phyloP scores from a whole-genome alignment of 2,797 vertebrate genomes.

The Rhabdomys pumilio region DNA sequence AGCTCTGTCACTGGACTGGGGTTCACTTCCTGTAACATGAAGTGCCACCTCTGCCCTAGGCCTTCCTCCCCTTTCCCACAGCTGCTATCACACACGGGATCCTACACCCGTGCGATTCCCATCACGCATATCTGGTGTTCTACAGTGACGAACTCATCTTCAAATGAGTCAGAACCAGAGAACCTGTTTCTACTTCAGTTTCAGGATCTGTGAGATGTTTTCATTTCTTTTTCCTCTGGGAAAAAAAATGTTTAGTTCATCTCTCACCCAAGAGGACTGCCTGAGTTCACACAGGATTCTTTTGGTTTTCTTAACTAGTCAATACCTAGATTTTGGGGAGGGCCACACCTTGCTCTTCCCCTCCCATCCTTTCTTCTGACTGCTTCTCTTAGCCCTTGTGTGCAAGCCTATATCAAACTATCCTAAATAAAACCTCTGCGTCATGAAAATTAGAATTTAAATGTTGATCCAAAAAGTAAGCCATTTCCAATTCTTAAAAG shows the following conservation, averaged over 20 bases:
- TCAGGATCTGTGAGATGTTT: not conserved
- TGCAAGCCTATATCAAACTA: not conserved
- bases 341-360: too few relatives aligned
- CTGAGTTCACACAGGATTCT: not conserved
- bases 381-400: not conserved
- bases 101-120: not conserved
- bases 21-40: not conserved
- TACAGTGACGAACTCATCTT: not conserved
- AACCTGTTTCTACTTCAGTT: slow-evolving; percentile 35
- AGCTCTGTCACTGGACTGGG: not conserved
- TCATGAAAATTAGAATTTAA: slow-evolving; percentile 2
- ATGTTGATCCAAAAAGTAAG: slow-evolving; percentile 29
- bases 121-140: not conserved
- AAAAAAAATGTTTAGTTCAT: not conserved
- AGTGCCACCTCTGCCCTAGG: not conserved
- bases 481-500: slow-evolving; percentile 26
- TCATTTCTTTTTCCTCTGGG: not conserved
- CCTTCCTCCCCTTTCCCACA: not conserved
- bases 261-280: not conserved
- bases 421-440: not conserved
- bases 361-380: not conserved
- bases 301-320: not conserved
- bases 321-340: not conserved
- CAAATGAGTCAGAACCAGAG: slow-evolving; percentile 14
- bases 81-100: not conserved